These are phyloP conservation scores for Heptranchias perlo DNA, from an alignment of 2,113 vertebrate species.

Conservation along the genomic window DNA sequence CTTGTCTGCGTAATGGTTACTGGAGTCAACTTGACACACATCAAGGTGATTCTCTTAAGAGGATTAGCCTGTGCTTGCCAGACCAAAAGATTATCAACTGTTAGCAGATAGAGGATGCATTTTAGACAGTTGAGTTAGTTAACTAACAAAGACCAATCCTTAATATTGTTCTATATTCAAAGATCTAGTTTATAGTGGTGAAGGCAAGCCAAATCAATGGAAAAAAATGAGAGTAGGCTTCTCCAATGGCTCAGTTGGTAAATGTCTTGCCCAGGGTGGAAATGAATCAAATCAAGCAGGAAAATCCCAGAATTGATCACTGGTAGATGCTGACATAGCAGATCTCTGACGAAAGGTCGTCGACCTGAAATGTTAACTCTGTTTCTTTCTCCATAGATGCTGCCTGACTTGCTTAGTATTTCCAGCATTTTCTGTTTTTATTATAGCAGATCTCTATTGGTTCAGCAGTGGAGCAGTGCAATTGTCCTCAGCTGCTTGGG, in stretches of 20 bases:
- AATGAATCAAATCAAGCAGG: not conserved
- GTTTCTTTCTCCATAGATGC: no score
- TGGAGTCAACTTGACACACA: conserved; percentile 35
- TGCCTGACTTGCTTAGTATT: no score
- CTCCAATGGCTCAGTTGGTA: not conserved
- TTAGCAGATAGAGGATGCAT: not conserved
- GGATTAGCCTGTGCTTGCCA: conserved; percentile 14
- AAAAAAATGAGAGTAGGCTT: not conserved
- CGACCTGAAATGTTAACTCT: no score
- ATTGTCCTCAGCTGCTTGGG: not conserved
- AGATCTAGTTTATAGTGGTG: not conserved
- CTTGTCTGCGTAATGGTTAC: not conserved
- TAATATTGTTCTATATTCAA: not conserved
- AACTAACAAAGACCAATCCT: not conserved
- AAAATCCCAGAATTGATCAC: not conserved
- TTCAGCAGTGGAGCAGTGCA: not conserved
- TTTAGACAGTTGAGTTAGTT: not conserved
- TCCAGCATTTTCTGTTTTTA: not conserved
- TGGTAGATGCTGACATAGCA: not conserved
- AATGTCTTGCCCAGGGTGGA: not conserved
- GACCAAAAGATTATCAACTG: conserved; percentile 23
- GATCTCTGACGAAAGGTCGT: no score
- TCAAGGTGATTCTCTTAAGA: conserved; percentile 33
- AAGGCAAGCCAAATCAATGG: not conserved
- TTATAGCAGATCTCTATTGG: not conserved